phyloP scores from a whole-genome alignment of 2,113 vertebrate genomes.

The Camelus bactrianus region DNA sequence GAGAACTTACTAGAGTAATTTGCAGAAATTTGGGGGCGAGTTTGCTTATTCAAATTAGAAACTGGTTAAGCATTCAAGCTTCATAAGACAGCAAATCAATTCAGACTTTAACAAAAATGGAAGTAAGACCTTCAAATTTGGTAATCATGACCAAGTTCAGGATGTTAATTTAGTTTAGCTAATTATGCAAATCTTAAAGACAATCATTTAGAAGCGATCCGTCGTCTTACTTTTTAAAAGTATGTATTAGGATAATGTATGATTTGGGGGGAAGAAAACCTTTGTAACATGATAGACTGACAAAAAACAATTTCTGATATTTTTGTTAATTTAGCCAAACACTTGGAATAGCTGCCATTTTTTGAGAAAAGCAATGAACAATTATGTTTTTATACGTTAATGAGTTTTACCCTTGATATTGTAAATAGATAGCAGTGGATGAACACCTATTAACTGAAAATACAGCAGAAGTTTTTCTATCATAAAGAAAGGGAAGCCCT shows the following conservation, averaged over 20 bases:
- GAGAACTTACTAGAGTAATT: conserved; percentile 77
- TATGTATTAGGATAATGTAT: conserved; percentile 44
- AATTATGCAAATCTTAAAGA: conserved; percentile 77
- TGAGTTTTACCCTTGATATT: background rate
- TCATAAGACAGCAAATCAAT: conserved; percentile 68
- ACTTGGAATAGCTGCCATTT: background rate
- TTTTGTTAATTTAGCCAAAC: conserved; percentile 41
- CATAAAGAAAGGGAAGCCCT: background rate
- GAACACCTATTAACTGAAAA: background rate
- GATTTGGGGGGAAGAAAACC: background rate
- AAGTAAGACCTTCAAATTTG: conserved; percentile 76
- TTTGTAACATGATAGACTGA: background rate
- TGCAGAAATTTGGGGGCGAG: conserved; percentile 64
- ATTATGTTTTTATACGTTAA: background rate
- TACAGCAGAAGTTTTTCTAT: background rate
- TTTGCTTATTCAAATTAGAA: conserved; percentile 74
- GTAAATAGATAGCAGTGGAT: background rate
- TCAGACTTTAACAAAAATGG: conserved; percentile 65
- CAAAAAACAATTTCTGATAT: background rate
- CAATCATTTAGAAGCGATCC: conserved; percentile 69
- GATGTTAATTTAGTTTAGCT: conserved; percentile 72
- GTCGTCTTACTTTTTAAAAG: conserved; percentile 70
- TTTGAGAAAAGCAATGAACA: background rate
- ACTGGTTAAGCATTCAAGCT: conserved; percentile 62
- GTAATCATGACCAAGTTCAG: conserved; percentile 68